phyloP scores from a whole-genome alignment of 1,140 invertebrate species.

The Drosophila mojavensis region DNA sequence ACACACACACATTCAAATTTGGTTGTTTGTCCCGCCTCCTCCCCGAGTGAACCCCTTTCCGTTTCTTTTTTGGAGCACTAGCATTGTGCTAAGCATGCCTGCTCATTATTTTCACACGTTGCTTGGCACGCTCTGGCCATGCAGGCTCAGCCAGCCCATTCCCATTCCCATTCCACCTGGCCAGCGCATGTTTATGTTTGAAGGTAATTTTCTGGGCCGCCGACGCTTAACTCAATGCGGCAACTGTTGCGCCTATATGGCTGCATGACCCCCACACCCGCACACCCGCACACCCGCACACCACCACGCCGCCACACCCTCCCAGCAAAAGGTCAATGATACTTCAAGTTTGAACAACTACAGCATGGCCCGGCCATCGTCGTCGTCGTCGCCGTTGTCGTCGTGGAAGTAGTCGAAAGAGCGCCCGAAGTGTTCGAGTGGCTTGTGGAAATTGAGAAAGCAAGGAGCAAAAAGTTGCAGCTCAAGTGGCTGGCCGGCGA shows the following conservation, averaged over 20 bases:
- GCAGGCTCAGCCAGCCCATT: background rate
- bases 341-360: slow-evolving; percentile 76
- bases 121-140: slow-evolving; percentile 54
- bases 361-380: too few species aligned
- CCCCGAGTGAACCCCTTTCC: background rate
- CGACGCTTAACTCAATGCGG: slow-evolving; percentile 55
- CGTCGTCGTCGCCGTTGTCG: too few species aligned
- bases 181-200: slow-evolving; percentile 63
- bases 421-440: slow-evolving; percentile 64
- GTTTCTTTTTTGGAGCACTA: slow-evolving; percentile 2
- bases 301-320: background rate
- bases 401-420: background rate
- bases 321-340: slow-evolving; percentile 71
- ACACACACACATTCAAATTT: background rate
- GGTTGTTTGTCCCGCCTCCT: slow-evolving; percentile 39
- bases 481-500: slow-evolving; percentile 37
- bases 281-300: background rate
- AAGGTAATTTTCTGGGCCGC: slow-evolving; percentile 72
- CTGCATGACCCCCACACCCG: background rate
- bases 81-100: slow-evolving; percentile 68
- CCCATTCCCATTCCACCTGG: background rate
- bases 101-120: slow-evolving; percentile 80
- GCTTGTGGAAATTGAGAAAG: slow-evolving; percentile 64
- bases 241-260: slow-evolving; percentile 72
- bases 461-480: slow-evolving; percentile 52